phyloP scores from a whole-genome alignment of 35 echinoderm and acorn worm genomes.

The Ptychodera flava region DNA sequence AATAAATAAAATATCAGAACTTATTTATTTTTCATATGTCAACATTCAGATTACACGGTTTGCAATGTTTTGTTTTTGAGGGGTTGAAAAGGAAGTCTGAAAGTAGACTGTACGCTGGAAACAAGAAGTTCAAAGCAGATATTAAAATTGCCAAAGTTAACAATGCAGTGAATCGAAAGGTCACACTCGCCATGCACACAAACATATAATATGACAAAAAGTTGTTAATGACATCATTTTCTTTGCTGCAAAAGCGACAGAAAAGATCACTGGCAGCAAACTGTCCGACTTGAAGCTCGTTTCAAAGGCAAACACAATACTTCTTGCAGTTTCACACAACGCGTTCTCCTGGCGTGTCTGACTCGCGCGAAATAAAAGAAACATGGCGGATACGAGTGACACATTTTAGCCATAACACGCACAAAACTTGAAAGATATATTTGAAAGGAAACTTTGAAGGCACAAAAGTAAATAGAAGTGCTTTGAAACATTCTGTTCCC shows the following conservation, averaged over 20 bases:
- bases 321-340: neutral
- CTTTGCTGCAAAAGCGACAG: neutral
- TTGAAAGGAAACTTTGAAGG: neutral
- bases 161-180: neutral
- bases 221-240: neutral
- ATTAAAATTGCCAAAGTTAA: neutral
- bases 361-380: neutral
- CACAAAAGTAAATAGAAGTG: neutral
- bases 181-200: neutral
- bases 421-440: neutral
- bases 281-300: neutral
- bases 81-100: too few species aligned
- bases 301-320: neutral
- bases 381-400: neutral
- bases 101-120: too few species aligned
- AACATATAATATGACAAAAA: neutral
- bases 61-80: too few species aligned
- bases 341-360: neutral
- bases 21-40: too few species aligned
- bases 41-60: too few species aligned
- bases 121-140: neutral
- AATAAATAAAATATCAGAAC: too few species aligned
- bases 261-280: neutral
- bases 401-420: neutral
- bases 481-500: neutral